A percentile compares a stretch with the other conserved stretches of the same genome.
These are phyloP conservation scores for Eristalinus aeneus DNA, from an alignment of 2,888 invertebrate genomes.

Conservation along the genomic window DNA sequence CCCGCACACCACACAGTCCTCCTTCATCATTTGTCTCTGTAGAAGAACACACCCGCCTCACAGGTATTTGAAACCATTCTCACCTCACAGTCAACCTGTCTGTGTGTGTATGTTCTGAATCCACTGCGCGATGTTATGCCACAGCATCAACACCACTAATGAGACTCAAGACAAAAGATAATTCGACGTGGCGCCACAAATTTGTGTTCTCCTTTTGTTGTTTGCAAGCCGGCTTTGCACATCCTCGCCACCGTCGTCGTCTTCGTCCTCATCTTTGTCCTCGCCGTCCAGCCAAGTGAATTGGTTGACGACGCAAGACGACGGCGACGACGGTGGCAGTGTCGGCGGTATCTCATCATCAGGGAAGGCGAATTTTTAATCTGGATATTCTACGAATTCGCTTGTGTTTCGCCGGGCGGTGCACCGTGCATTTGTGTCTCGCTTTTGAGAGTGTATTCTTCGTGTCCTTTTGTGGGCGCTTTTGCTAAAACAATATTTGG, in stretches of 20 bases:
- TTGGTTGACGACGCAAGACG: neutral
- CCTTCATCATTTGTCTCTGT: neutral
- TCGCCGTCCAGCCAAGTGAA: neutral
- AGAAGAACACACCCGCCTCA: slow-evolving; percentile 16
- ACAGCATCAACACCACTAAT: slow-evolving; percentile 64
- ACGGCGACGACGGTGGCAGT: slow-evolving; percentile 2
- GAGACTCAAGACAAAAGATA: slow-evolving; percentile 52
- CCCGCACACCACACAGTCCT: neutral
- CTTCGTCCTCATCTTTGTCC: neutral
- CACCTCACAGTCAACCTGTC: slow-evolving; percentile 16
- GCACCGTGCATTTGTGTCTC: neutral
- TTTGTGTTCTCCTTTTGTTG: slow-evolving; percentile 25
- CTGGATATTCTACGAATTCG: slow-evolving; percentile 63
- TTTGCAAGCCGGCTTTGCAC: slow-evolving; percentile 29
- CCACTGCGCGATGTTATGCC: slow-evolving; percentile 60
- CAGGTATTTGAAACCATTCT: slow-evolving; percentile 47
- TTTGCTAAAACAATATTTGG: slow-evolving; percentile 50
- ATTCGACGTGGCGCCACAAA: slow-evolving; percentile 54
- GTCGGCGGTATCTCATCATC: slow-evolving; percentile 37
- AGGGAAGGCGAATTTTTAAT: slow-evolving; percentile 55
- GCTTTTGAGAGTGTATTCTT: slow-evolving; percentile 14
- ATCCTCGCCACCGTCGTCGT: neutral
- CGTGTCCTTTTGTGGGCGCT: slow-evolving; percentile 49
- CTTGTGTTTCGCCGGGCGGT: neutral
- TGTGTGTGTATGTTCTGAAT: slow-evolving; percentile 26